Base-by-base conservation (phyloP, 2,888 invertebrate genomes). In the Zygaena filipendulae region DNA sequence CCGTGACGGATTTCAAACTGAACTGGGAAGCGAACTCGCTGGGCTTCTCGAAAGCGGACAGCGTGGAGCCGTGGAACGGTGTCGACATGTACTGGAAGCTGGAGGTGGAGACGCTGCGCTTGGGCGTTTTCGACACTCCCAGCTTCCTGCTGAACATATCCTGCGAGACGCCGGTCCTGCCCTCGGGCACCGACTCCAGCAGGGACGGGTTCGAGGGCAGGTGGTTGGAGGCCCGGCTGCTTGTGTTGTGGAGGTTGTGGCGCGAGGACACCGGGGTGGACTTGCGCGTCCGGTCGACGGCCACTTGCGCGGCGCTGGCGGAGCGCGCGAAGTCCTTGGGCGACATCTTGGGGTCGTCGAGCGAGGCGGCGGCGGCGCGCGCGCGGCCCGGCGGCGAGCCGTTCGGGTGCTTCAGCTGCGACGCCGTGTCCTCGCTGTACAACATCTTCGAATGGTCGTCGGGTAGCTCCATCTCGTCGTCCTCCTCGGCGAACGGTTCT, bases 61-160 rank as follows among this genome's bases (percentile, higher is more conserved):
- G 47, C 0, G 92, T 91, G 21, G 92, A 91, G 0, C 92, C 92
- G 45, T 92, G 92, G 52, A 91, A 92, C 1, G 92, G 90, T 0
- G 92, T 92, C 24, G 90, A 90, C 55, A 92, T 85, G 49, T 92
- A 93, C 38, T 91, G 88, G 43, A 93, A 91, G 25, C 91, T 91
- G 19, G 91, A 91, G 0, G 87, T 87, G 0, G 91, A 91, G 0
- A 91, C 88, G 13, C 87, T 90, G 1, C 85, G 82, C 49, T 82
- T 84, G 1, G 87, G 87, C 2, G 83, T 70, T 25, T 82, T 81
- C 0, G 69, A 68, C 0, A 66, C 59, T 0, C 59, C 49, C 2
- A 71, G 32, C 9, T 74, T 74, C 30, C 64, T 82, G 0, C 68
- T 50, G 10, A 77, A 74, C 1, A 61, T 54, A 11, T 79, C 77